Conservation (phyloP, 2,888 invertebrate genomes). For the Esperia sulphurella region DNA sequence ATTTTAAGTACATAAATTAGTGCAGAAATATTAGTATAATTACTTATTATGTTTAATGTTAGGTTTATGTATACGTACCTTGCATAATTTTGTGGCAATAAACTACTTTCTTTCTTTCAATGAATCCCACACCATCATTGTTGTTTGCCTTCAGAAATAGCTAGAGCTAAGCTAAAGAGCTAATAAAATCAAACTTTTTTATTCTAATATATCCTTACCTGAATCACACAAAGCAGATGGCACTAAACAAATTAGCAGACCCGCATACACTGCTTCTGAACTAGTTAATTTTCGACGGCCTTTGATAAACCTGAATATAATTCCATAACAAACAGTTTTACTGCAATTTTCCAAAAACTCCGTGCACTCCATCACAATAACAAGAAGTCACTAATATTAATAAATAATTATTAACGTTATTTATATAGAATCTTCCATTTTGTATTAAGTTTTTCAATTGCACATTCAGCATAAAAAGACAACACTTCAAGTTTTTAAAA, state of each 20-base stretch:
- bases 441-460: background rate
- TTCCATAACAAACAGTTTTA: slow-evolving; percentile 22
- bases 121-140: too few species aligned
- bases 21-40: too few species aligned
- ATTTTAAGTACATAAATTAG: too few species aligned
- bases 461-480: background rate
- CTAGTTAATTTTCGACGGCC: slow-evolving; percentile 40
- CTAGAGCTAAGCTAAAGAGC: too few species aligned
- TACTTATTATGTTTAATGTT: too few species aligned
- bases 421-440: slow-evolving; percentile 6
- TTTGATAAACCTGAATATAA: slow-evolving; percentile 32
- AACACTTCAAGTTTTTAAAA: slow-evolving; percentile 22
- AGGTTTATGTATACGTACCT: too few species aligned
- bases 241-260: slow-evolving; percentile 52
- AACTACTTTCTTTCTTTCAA: too few species aligned
- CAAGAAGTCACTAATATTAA: background rate
- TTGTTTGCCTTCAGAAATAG: too few species aligned
- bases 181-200: too few species aligned
- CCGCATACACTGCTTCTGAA: slow-evolving; percentile 49
- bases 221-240: slow-evolving; percentile 50
- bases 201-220: slow-evolving; percentile 35
- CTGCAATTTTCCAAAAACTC: slow-evolving; percentile 15
- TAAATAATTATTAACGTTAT: background rate
- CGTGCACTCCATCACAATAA: slow-evolving; percentile 28
- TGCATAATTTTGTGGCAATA: too few species aligned